Percentiles rank a stretch among this genome's conserved stretches.
Evolutionary conservation across 2,888 invertebrate genomes (phyloP).

Genomic region (Oscheius sp.): DNA sequence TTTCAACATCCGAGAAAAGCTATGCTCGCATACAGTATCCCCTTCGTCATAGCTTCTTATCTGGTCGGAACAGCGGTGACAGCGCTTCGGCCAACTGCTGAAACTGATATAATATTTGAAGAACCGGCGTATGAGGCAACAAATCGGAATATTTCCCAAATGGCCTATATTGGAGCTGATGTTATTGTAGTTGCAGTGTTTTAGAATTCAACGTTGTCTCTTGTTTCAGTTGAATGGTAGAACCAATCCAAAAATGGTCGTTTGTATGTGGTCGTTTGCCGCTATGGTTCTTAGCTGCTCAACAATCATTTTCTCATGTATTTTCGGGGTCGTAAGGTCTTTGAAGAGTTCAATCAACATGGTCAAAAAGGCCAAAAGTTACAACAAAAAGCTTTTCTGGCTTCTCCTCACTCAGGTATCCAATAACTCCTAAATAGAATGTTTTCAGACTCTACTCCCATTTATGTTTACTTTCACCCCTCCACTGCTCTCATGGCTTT

Average conservation of each 20-base stretch:
- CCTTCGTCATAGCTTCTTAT: slow-evolving; percentile 1
- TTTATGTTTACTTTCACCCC: slow-evolving; percentile 12
- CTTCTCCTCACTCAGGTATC: slow-evolving; percentile 8
- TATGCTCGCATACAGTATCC: background rate
- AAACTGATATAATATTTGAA: slow-evolving; percentile 3
- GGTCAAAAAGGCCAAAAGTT: background rate
- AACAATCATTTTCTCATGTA: background rate
- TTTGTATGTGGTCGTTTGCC: slow-evolving; percentile 12
- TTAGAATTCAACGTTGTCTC: background rate
- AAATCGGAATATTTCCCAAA: background rate
- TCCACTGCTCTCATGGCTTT: background rate
- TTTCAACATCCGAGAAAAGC: background rate
- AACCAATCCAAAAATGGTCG: slow-evolving; percentile 4
- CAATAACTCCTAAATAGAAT: background rate
- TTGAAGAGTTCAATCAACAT: background rate
- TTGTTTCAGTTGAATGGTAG: background rate
- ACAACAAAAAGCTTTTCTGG: slow-evolving; percentile 13
- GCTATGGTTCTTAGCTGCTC: slow-evolving; percentile 5
- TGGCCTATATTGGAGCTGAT: slow-evolving; percentile 10
- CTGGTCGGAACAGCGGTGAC: background rate
- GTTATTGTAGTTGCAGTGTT: background rate
- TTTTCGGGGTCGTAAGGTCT: background rate
- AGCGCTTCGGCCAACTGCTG: slow-evolving; percentile 1
- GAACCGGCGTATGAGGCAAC: background rate
- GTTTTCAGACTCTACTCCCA: background rate